A percentile compares a stretch with the other conserved stretches of the same genome.
phyloP scores from a whole-genome alignment of 2,888 invertebrate genomes.

The Eugnorisma glareosa region DNA sequence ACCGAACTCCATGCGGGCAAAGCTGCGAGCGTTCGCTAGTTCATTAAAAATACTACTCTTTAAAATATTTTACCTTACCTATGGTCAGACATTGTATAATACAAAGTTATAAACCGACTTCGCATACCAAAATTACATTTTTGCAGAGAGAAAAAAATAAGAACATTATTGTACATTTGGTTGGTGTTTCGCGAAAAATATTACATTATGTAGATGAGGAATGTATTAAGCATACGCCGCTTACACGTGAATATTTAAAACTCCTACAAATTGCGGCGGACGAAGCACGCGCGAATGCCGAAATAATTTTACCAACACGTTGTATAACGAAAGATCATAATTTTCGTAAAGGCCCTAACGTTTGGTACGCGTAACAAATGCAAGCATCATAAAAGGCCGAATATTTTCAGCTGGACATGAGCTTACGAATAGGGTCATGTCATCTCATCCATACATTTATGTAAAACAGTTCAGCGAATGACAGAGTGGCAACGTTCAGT shows the following conservation, averaged over 20 bases:
- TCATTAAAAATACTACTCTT: neutral
- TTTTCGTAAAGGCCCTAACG: constrained; percentile 43
- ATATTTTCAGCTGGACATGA: constrained; percentile 7
- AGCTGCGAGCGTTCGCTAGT: too few species aligned
- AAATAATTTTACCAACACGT: constrained; percentile 72
- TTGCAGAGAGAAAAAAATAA: constrained; percentile 66
- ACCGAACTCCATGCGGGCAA: too few species aligned
- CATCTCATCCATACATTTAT: constrained; percentile 5
- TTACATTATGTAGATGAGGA: constrained; percentile 85
- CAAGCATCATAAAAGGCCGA: constrained; percentile 7
- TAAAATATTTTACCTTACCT: neutral
- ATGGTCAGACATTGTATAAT: neutral
- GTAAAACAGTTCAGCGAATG: constrained; percentile 1
- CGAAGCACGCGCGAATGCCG: constrained; percentile 75
- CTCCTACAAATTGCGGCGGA: constrained; percentile 80
- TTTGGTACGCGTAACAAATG: constrained; percentile 19
- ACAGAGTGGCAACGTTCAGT: neutral
- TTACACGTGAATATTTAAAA: constrained; percentile 86
- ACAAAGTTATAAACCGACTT: constrained; percentile 29
- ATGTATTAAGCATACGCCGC: constrained; percentile 82
- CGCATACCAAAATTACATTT: constrained; percentile 51
- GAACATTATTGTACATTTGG: constrained; percentile 73
- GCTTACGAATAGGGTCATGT: constrained; percentile 10
- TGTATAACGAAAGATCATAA: constrained; percentile 73
- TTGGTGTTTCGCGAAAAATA: constrained; percentile 77